These are phyloP conservation scores for Deladenus siricidicola DNA, from an alignment of 2,888 invertebrate species.

Conservation along the genomic window DNA sequence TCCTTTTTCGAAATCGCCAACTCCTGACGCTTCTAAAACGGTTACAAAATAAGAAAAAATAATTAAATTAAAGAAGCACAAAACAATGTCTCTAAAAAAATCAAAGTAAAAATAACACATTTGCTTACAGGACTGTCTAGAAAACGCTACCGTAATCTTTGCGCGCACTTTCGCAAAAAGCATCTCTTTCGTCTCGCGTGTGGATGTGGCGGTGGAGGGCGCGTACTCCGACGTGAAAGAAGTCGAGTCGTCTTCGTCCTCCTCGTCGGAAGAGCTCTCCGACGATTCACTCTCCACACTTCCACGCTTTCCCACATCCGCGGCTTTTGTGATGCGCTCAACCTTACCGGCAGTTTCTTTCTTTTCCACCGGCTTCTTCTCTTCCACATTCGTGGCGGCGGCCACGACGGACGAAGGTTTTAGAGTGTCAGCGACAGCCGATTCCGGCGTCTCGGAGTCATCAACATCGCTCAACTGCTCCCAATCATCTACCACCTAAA, in stretches of 20 bases:
- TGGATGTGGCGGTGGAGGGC: slow-evolving; percentile 55
- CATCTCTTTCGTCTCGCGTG: slow-evolving; percentile 68
- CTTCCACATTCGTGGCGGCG: background rate
- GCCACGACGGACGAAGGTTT: background rate
- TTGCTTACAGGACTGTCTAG: background rate
- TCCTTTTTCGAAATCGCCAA: slow-evolving; percentile 64
- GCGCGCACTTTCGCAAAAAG: slow-evolving; percentile 67
- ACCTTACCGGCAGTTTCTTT: background rate
- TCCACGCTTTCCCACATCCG: background rate
- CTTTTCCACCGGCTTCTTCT: background rate
- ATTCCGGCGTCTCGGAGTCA: background rate
- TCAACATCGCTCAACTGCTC: background rate
- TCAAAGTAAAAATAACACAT: background rate
- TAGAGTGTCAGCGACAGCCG: background rate
- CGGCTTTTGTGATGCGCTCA: background rate
- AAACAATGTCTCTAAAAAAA: background rate
- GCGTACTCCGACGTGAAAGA: slow-evolving; percentile 53
- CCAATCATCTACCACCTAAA: slow-evolving; percentile 11
- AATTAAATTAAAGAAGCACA: background rate
- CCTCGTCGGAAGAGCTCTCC: slow-evolving; percentile 48
- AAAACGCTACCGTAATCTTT: slow-evolving; percentile 60
- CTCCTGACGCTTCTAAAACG: slow-evolving; percentile 62
- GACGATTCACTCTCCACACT: slow-evolving; percentile 17
- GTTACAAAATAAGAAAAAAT: slow-evolving; percentile 25
- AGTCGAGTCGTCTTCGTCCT: slow-evolving; percentile 57